phyloP scores from a whole-genome alignment of 2,797 vertebrate genomes.

The Darevskia nairensis region DNA sequence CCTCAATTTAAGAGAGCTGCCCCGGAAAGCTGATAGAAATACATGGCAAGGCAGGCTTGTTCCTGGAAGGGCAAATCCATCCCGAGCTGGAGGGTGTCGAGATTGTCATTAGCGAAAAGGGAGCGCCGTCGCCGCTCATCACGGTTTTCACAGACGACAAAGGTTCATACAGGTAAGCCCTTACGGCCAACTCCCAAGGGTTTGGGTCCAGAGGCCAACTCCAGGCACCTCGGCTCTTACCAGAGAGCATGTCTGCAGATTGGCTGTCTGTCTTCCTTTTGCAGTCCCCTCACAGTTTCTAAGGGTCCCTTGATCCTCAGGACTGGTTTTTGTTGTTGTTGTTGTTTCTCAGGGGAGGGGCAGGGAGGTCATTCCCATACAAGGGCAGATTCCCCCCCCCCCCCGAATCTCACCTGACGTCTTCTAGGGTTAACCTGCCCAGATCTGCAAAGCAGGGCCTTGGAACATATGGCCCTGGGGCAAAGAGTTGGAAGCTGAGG shows the following conservation, averaged over 20 bases:
- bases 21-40: slow-evolving; percentile 95
- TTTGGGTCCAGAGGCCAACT: background rate
- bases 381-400: background rate
- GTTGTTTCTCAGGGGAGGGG: background rate
- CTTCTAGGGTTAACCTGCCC: background rate
- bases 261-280: background rate
- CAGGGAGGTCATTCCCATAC: background rate
- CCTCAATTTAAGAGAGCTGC: slow-evolving; percentile 84
- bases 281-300: background rate
- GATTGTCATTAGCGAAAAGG: slow-evolving; percentile 92
- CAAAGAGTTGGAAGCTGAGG: no score
- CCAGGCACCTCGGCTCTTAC: no score
- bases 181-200: background rate
- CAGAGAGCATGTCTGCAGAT: background rate
- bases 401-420: no score
- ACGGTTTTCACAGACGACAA: slow-evolving; percentile 90
- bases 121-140: slow-evolving; percentile 83
- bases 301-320: no score
- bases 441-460: background rate
- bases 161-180: slow-evolving; percentile 90
- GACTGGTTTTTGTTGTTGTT: background rate
- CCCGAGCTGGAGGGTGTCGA: slow-evolving; percentile 93
- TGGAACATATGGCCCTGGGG: background rate
- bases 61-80: slow-evolving; percentile 90
- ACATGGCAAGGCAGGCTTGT: slow-evolving; percentile 91